phyloP scores from a whole-genome alignment of 2,797 vertebrate species.

The Manis javanica region DNA sequence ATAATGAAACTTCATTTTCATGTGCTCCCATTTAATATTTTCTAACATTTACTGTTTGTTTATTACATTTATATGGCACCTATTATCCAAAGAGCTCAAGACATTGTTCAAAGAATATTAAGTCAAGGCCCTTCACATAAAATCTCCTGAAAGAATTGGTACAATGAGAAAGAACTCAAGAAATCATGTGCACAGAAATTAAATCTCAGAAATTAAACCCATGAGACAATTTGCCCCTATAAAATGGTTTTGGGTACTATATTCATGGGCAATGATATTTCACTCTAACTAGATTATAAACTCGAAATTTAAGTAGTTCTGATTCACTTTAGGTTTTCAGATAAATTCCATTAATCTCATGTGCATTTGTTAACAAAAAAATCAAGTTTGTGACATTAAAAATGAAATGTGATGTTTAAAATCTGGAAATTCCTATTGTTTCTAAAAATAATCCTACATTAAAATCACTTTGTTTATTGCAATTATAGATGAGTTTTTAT shows the following conservation, averaged over 20 bases:
- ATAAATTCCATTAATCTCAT: neutral
- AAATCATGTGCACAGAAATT: neutral
- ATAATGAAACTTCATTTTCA: conserved; percentile 73
- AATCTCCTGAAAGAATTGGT: neutral
- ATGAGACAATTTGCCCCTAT: neutral
- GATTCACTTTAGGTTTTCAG: neutral
- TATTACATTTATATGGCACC: conserved; percentile 62
- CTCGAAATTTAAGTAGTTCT: neutral
- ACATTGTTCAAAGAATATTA: conserved; percentile 55
- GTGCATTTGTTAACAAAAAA: neutral
- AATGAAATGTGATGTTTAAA: neutral
- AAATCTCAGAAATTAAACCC: neutral
- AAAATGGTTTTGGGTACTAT: neutral
- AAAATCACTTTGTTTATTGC: neutral
- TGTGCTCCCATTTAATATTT: conserved; percentile 55
- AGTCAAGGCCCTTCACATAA: neutral
- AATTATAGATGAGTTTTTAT: neutral
- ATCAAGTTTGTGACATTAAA: neutral
- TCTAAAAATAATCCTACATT: neutral
- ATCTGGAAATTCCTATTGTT: neutral
- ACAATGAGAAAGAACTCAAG: neutral
- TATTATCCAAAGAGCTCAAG: conserved; percentile 58
- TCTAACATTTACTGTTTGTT: conserved; percentile 70
- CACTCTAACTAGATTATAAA: neutral
- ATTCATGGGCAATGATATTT: neutral